Evolutionary conservation across 23 tunicate species (phyloP).

Genomic region (Phallusia fumigata): DNA sequence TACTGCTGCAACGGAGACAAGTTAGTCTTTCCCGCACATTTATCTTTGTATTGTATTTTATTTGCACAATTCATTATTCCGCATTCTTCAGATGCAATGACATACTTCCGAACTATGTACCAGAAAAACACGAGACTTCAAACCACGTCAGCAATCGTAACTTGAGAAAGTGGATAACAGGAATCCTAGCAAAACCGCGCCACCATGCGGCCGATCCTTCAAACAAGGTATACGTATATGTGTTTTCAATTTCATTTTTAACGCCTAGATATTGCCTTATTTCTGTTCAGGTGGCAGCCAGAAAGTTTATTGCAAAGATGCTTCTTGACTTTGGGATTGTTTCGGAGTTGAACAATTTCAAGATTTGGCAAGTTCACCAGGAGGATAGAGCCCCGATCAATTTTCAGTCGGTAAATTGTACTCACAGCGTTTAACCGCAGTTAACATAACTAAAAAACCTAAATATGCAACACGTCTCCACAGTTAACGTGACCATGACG

Average conservation of each 20-base stretch:
- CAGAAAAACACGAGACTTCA: slow-evolving; percentile 26
- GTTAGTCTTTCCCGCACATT: too few relatives aligned
- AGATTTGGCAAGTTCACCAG: slow-evolving; percentile 41
- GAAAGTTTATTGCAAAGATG: slow-evolving; percentile 37
- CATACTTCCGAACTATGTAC: slow-evolving; percentile 48
- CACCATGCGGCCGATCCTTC: slow-evolving; percentile 86
- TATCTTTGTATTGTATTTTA: too few relatives aligned
- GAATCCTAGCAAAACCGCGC: slow-evolving; percentile 61
- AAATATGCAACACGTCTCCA: too few relatives aligned
- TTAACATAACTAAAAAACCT: too few relatives aligned
- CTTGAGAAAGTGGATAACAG: slow-evolving; percentile 48
- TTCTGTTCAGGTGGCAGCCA: slow-evolving; percentile 41
- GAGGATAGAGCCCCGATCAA: slow-evolving; percentile 77
- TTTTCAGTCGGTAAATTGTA: slow-evolving; percentile 59
- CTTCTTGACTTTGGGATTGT: slow-evolving; percentile 49
- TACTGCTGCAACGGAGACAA: slow-evolving; percentile 88
- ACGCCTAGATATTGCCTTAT: not conserved
- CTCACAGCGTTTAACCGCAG: too few relatives aligned
- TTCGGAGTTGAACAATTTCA: slow-evolving; percentile 43
- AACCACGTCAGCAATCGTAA: slow-evolving; percentile 39
- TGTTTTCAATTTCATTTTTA: not conserved
- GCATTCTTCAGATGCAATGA: slow-evolving; percentile 83
- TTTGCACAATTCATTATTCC: too few relatives aligned
- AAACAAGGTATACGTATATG: slow-evolving; percentile 40
- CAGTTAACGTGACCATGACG: too few relatives aligned